Evolutionary conservation across 2,113 vertebrate species (phyloP).

Genomic region (Macroglossus sobrinus): DNA sequence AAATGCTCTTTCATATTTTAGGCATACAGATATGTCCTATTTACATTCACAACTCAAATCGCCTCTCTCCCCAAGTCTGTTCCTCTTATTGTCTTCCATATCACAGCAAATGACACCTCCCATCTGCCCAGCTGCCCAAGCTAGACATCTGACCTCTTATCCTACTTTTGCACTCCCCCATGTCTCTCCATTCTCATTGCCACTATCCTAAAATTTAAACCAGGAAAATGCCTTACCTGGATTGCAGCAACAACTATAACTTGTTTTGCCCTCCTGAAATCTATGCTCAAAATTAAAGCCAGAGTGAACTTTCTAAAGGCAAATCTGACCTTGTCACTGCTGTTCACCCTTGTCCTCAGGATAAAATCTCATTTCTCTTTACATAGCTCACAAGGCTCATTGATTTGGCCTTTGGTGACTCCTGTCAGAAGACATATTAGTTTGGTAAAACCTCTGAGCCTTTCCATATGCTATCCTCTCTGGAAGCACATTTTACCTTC

Average conservation of each 20-base stretch:
- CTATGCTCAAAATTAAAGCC: background rate
- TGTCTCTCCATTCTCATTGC: background rate
- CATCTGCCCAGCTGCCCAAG: background rate
- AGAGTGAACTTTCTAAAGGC: background rate
- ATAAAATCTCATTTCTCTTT: background rate
- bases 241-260: background rate
- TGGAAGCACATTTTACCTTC: background rate
- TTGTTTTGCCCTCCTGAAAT: background rate
- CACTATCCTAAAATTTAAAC: background rate
- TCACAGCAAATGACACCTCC: background rate
- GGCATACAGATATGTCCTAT: background rate
- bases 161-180: background rate
- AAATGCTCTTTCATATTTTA: background rate
- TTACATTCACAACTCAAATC: background rate
- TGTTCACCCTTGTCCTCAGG: background rate
- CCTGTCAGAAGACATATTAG: background rate
- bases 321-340: background rate
- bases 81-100: background rate
- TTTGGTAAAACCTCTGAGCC: background rate
- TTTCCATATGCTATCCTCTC: background rate
- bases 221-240: background rate
- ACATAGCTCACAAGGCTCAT: background rate
- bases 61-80: background rate
- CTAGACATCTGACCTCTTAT: background rate
- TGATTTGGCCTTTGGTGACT: background rate